Percentiles rank a stretch among this genome's conserved stretches.
These are phyloP conservation scores for Coenonympha arcania DNA, from an alignment of 2,888 invertebrate genomes.

Conservation along the genomic window DNA sequence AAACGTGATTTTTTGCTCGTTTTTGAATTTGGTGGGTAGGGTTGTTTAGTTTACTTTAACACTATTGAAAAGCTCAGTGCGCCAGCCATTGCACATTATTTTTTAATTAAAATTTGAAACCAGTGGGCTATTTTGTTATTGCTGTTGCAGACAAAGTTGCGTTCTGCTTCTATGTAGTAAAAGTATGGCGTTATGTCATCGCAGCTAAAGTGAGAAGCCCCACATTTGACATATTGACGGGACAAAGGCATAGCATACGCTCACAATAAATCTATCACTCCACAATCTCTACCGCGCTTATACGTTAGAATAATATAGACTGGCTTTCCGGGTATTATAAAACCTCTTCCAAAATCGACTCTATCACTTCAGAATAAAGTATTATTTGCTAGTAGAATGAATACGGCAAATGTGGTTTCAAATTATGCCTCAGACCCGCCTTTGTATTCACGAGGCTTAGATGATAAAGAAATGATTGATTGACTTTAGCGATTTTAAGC, in stretches of 20 bases:
- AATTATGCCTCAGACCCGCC: constrained; percentile 24
- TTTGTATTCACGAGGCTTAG: constrained; percentile 26
- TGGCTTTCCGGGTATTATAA: constrained; percentile 32
- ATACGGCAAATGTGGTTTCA: constrained; percentile 6
- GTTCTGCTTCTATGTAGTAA: constrained; percentile 29
- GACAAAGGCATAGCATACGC: constrained; percentile 61
- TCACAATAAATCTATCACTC: constrained; percentile 58
- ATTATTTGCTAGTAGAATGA: background rate
- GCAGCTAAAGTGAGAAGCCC: constrained; percentile 42
- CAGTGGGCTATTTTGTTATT: background rate
- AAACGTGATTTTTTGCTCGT: too few relatives aligned
- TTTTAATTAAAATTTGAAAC: too few relatives aligned
- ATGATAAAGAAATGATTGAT: constrained; percentile 28
- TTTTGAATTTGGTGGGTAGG: too few relatives aligned
- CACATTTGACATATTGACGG: constrained; percentile 67
- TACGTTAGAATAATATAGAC: constrained; percentile 46
- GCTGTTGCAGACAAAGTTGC: background rate
- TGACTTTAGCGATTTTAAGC: constrained; percentile 9
- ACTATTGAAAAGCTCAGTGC: too few relatives aligned
- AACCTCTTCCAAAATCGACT: background rate
- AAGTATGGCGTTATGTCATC: constrained; percentile 53
- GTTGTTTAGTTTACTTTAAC: too few relatives aligned
- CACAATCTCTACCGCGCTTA: constrained; percentile 25
- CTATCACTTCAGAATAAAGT: background rate
- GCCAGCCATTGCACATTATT: too few relatives aligned